These are phyloP conservation scores for Asarcornis scutulata DNA, from an alignment of 2,113 vertebrate genomes.

Conservation along the genomic window DNA sequence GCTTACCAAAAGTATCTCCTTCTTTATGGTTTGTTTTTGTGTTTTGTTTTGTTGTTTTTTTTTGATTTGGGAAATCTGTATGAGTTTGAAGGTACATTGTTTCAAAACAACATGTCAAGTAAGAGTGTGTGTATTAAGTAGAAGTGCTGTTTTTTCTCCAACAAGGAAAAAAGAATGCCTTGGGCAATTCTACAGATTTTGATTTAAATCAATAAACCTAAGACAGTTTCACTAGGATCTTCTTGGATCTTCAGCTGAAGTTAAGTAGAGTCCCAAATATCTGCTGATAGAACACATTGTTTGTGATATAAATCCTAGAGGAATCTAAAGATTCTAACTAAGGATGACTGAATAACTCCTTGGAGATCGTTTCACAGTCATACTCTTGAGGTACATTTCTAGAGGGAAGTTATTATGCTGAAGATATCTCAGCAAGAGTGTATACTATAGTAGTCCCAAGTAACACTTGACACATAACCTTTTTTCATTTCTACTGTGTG, in stretches of 20 bases:
- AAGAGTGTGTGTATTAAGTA: background rate
- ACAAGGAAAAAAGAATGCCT: background rate
- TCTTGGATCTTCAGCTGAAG: background rate
- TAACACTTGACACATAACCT: background rate
- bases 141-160: background rate
- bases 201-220: background rate
- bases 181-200: background rate
- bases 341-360: background rate
- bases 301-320: background rate
- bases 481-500: background rate
- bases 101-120: background rate
- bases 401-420: background rate
- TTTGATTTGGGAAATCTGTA: background rate
- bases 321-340: background rate
- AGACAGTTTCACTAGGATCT: background rate
- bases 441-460: background rate
- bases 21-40: background rate
- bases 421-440: background rate
- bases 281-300: background rate
- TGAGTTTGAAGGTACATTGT: background rate
- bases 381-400: background rate
- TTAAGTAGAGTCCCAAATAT: background rate
- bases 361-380: background rate
- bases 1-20: background rate
- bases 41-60: background rate